Base-by-base conservation (phyloP, 2,113 vertebrate species). In the Dasyornis broadbenti region DNA sequence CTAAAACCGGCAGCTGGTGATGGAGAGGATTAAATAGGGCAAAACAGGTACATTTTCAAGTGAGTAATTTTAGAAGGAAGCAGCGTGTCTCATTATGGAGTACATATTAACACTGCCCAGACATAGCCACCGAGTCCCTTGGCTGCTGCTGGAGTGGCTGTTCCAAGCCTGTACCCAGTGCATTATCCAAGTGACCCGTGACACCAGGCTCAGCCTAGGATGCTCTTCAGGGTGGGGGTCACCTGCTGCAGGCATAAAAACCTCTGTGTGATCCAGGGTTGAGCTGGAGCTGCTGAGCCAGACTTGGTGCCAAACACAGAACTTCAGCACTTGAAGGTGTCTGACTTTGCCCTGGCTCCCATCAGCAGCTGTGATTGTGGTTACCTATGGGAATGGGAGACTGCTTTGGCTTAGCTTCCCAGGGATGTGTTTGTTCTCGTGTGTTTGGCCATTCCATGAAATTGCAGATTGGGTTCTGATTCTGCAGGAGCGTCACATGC, bases 1-100 rank as follows among this genome's bases (percentile, higher is more conserved):
- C 96, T 96, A 94, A 96, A 97, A 86, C 79, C 26, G 61, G 94
- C 82, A 86, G 90, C 96, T 96, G 95, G 88, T 18, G 24, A 82
- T 91, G 92, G 94, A 95, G 81, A 92, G 95, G 92, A 95, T 95
- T 94, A 96, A 98, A 94, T 72, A 95, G 91, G 94, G 89, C 90
- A 95, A 96, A 97, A 65, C 94, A 97, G 95, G 91, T 94, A 94
- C 57, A 82, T 95, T 94, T 97, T 96, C 97, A 96, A 64, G 44
- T 2, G 40, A 86, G 82, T 94, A 59, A 37, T 85, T 86, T 88
- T 69, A 50, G 85, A 93, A 70, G 39, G 57, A 47, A 52, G 85
- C 68, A 81, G 53, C 54, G 10, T 9, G 4, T 19, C 63, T 77
- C 28, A 40, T 81, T 37, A 39, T 7, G 20, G 80, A 83, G 78